phyloP scores from a whole-genome alignment of 2,113 vertebrate species.

The Indicator indicator region DNA sequence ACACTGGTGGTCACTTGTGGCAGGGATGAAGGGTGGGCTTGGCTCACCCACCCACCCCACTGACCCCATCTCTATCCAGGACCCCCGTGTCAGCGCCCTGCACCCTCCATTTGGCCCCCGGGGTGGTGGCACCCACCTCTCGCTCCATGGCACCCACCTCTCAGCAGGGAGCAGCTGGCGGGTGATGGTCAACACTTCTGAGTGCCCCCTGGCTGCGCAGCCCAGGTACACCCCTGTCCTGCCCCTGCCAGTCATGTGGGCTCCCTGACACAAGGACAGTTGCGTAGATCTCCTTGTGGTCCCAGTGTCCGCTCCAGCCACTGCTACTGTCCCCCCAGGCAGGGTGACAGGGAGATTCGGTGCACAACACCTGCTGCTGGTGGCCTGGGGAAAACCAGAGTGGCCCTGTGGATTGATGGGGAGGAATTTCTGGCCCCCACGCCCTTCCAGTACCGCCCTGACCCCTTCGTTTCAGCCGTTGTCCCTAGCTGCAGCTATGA shows the following conservation, averaged over 20 bases:
- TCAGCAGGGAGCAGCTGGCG: slow-evolving; percentile 79
- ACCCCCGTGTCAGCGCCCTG: slow-evolving; percentile 82
- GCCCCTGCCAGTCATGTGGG: rapidly evolving
- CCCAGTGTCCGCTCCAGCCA: neutral
- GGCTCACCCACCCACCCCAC: neutral
- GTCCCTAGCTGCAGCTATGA: slow-evolving; percentile 86
- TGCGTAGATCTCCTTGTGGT: rapidly evolving
- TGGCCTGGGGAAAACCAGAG: neutral
- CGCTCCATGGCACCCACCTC: slow-evolving; percentile 82
- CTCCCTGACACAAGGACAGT: rapidly evolving
- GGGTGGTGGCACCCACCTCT: slow-evolving; percentile 87
- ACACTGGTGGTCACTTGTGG: rapidly evolving
- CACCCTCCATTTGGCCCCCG: slow-evolving; percentile 87
- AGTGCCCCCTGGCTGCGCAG: slow-evolving; percentile 64
- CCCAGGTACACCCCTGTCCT: neutral
- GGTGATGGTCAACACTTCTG: slow-evolving; percentile 83
- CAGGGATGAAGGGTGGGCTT: neutral
- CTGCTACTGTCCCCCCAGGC: neutral
- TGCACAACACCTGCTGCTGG: slow-evolving; percentile 53
- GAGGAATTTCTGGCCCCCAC: slow-evolving; percentile 78
- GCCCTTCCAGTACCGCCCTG: slow-evolving; percentile 86
- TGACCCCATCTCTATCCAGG: slow-evolving; percentile 66
- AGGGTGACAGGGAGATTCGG: slow-evolving; percentile 1
- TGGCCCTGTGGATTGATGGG: slow-evolving; percentile 84
- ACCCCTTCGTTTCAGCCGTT: slow-evolving; percentile 80